Evolutionary conservation across 2,888 invertebrate species (phyloP).

Genomic region (Nymphalis c-album): DNA sequence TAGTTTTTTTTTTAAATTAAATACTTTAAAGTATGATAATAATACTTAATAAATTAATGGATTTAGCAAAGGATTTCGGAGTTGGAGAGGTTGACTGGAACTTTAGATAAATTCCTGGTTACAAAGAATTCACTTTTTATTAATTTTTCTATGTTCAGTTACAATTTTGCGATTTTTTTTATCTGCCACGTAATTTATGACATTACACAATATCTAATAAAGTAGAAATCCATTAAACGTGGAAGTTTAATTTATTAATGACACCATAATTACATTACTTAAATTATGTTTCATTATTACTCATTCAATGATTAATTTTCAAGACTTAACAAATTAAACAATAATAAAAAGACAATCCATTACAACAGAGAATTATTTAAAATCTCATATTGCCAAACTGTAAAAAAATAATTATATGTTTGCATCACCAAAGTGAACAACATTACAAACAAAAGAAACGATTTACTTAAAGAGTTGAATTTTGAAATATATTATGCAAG

Average conservation of each 20-base stretch:
- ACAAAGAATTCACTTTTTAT: constrained; percentile 80
- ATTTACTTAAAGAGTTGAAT: constrained; percentile 51
- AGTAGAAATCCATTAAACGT: constrained; percentile 76
- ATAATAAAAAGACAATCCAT: constrained; percentile 43
- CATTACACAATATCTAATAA: constrained; percentile 78
- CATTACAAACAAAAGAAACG: constrained; percentile 52
- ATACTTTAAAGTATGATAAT: no score
- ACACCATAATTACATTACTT: constrained; percentile 76
- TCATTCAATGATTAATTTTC: constrained; percentile 72
- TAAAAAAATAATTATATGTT: constrained; percentile 60
- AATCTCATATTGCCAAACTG: constrained; percentile 30
- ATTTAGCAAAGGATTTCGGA: constrained; percentile 6
- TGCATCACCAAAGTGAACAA: constrained; percentile 53
- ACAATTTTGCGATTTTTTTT: constrained; percentile 80
- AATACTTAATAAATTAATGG: no score
- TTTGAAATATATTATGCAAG: constrained; percentile 61
- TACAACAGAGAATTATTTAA: constrained; percentile 58
- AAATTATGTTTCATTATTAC: constrained; percentile 73
- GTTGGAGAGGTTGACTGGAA: constrained; percentile 30
- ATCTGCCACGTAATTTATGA: constrained; percentile 71
- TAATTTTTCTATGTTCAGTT: constrained; percentile 76
- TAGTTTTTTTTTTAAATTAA: background rate
- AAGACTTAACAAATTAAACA: constrained; percentile 70
- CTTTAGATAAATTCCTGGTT: constrained; percentile 65
- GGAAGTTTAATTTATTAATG: constrained; percentile 79